Evolutionary conservation across 1,140 invertebrate species (phyloP), one percentile per base, ranked within the genome.

Genomic region (Magallana angulata): DNA sequence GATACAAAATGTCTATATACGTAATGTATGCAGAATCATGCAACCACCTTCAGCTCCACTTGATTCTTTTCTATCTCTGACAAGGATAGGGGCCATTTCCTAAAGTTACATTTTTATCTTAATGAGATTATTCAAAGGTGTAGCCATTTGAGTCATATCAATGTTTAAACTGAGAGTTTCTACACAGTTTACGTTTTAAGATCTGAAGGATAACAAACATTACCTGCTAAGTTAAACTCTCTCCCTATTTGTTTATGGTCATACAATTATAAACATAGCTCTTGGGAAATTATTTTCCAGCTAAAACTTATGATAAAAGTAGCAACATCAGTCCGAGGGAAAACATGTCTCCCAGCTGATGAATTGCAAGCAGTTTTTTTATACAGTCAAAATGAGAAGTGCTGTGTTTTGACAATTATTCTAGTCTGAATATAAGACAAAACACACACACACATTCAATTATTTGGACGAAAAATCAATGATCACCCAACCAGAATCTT

Each of bases 151-250:
- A 76, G 68, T 76, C 68, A 76, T 76, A 30, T 76, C 68, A 76
- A 30, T 76, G 68, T 76, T 36, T 76, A 3, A 48, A 76, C 8
- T 76, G 68, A 48, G 18, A 30, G 68, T 12, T 76, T 76, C 12
- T 76, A 76, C 68, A 76, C 68, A 76, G 68, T 76, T 76, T 76
- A 76, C 24, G 68, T 76, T 76, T 76, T 76, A 76, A 76, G 68
- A 76, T 76, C 9, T 18, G 24, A 12, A 5, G 24, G 68, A 76
- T 76, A 76, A 30, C 18, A 76, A 76, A 76, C 68, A 76, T 76
- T 76, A 76, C 24, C 68, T 76, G 24, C 68, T 76, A 30, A 76
- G 68, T 30, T 76, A 71, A 76, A 76, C 68, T 30, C 24, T 76
- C 68, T 76, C 12, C 24, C 68, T 76, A 30, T 76, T 76, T 76